Evolutionary conservation across 1,140 invertebrate species (phyloP).

Genomic region (Conus ventricosus): DNA sequence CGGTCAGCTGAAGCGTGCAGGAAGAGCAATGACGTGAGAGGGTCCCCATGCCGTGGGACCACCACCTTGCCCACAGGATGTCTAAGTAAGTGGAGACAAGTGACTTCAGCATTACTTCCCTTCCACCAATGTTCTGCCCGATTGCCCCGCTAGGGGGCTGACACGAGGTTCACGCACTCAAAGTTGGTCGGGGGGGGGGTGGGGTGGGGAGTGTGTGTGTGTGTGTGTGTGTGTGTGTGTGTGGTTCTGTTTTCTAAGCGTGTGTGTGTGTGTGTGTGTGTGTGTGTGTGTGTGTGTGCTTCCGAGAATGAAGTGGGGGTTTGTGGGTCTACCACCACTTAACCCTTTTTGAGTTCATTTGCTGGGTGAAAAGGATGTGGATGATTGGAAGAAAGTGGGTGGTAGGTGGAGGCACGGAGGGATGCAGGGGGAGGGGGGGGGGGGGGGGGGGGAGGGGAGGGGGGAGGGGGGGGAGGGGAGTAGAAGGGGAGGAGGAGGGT

Average conservation of each 20-base stretch:
- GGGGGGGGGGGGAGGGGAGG: neutral
- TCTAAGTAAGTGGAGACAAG: conserved; percentile 13
- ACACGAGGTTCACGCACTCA: neutral
- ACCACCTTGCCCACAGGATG: neutral
- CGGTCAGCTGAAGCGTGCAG: neutral
- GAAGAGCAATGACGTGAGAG: conserved; percentile 9
- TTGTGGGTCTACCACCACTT: neutral
- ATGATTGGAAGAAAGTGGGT: neutral
- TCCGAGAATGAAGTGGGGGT: neutral
- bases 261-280: neutral
- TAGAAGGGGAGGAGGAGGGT: neutral
- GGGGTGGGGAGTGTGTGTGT: neutral
- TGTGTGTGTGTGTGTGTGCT: too few relatives aligned
- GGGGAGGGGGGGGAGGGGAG: neutral
- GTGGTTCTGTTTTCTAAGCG: neutral
- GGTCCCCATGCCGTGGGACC: neutral
- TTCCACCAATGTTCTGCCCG: conserved; percentile 10
- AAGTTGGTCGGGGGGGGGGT: neutral
- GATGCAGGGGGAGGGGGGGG: neutral
- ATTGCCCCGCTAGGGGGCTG: neutral
- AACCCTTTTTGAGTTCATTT: neutral
- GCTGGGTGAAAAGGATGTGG: neutral
- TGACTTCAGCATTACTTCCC: conserved; percentile 6
- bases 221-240: neutral
- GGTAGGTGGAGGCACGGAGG: too few relatives aligned